phyloP scores from a whole-genome alignment of 2,888 invertebrate genomes.

The Polydrusus tereticollis region DNA sequence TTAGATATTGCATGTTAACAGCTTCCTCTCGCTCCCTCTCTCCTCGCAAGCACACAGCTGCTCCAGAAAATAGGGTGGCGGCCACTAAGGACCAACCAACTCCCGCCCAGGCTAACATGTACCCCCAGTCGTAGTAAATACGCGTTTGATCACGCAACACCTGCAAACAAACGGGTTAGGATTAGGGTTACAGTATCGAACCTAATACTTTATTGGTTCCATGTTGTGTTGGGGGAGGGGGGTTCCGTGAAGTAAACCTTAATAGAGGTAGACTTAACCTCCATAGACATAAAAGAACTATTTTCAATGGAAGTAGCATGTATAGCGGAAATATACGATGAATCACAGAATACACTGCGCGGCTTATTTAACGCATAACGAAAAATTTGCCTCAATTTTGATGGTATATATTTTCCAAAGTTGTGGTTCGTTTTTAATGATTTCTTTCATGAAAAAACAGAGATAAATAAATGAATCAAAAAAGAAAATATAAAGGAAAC shows the following conservation, averaged over 20 bases:
- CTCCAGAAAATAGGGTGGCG: constrained; percentile 92
- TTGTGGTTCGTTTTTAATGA: too few relatives aligned
- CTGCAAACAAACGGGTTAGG: constrained; percentile 67
- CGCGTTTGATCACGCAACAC: constrained; percentile 88
- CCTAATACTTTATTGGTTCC: background rate
- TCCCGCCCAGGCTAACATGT: constrained; percentile 97
- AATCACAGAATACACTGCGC: too few relatives aligned
- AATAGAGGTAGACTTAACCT: background rate
- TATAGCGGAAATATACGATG: too few relatives aligned
- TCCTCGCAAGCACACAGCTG: constrained; percentile 93
- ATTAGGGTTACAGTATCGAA: constrained; percentile 34
- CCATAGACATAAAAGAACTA: too few relatives aligned
- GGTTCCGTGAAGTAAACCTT: background rate
- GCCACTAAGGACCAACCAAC: constrained; percentile 92
- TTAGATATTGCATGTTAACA: constrained; percentile 97
- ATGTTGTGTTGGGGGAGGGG: background rate
- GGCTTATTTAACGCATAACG: too few relatives aligned
- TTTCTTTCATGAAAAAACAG: too few relatives aligned
- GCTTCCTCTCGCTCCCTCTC: constrained; percentile 95
- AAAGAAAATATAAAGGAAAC: too few relatives aligned
- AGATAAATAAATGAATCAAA: too few relatives aligned
- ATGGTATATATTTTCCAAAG: too few relatives aligned
- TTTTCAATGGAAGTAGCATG: too few relatives aligned
- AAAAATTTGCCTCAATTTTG: too few relatives aligned
- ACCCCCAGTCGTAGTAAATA: constrained; percentile 96